Conservation (phyloP, 1,140 invertebrate species). For the Zaprionus africanus region DNA sequence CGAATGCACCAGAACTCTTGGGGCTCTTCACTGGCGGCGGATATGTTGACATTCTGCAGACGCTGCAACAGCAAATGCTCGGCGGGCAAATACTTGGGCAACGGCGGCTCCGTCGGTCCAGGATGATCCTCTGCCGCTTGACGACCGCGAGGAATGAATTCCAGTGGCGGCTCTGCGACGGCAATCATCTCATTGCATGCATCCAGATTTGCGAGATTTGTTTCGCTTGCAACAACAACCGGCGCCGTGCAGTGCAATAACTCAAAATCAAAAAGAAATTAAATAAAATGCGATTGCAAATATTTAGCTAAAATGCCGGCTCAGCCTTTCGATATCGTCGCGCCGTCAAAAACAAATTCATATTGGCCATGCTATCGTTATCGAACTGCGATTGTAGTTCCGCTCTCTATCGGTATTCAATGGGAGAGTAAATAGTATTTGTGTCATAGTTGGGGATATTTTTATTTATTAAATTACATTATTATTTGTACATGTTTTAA, state of each 20-base stretch:
- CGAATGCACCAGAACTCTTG: slow-evolving; percentile 90
- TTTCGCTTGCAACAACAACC: slow-evolving; percentile 18
- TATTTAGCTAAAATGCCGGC: slow-evolving; percentile 37
- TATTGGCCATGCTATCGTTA: slow-evolving; percentile 35
- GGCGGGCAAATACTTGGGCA: slow-evolving; percentile 75
- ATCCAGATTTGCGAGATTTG: slow-evolving; percentile 69
- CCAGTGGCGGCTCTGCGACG: slow-evolving; percentile 85
- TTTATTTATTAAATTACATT: neutral
- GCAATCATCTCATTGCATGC: slow-evolving; percentile 75
- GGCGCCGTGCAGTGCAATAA: slow-evolving; percentile 14
- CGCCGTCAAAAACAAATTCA: slow-evolving; percentile 54
- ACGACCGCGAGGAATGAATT: slow-evolving; percentile 95
- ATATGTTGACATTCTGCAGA: slow-evolving; percentile 89
- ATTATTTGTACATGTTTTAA: neutral
- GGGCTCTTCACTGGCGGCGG: slow-evolving; percentile 85
- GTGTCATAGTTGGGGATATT: neutral
- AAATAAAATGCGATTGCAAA: slow-evolving; percentile 17
- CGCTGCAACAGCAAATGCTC: slow-evolving; percentile 89
- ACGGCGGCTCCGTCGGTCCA: slow-evolving; percentile 85
- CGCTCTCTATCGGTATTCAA: slow-evolving; percentile 6
- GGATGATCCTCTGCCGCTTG: slow-evolving; percentile 92
- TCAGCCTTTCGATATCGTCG: slow-evolving; percentile 23
- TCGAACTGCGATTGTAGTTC: neutral
- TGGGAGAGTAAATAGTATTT: neutral
- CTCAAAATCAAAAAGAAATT: slow-evolving; percentile 21